Evolutionary conservation across 2,888 invertebrate genomes (phyloP), one percentile per base, ranked within the genome.

Genomic region (Diogma glabrata): DNA sequence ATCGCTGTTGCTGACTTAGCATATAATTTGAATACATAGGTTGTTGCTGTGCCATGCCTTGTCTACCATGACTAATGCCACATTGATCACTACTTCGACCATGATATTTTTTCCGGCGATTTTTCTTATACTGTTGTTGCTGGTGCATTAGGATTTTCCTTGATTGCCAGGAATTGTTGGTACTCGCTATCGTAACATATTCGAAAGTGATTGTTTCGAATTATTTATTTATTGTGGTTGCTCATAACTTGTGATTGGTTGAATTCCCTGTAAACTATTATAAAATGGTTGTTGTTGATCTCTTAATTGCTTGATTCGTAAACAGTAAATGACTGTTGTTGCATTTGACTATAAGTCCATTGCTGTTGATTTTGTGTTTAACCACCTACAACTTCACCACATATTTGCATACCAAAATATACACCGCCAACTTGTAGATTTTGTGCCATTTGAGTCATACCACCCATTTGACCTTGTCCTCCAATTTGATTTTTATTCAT

Each of bases 121-220:
- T 61, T 2, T 69, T 63, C 59, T 69, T 62, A 50, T 66, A 66
- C 50, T 30, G 47, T 63, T 50, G 72, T 62, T 59, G 64, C 60
- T 56, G 70, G 60, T 58, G 64, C 57, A 54, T 64, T 58, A 51
- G 3, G 64, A 61, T 55, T 58, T 61, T 20, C 56, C 61, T 53
- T 67, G 67, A 56, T 71, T 74, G 2, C 72, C 68, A 28, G 59
- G 56, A 48, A 59, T 57, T 7, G 58, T 53, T 1, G 88, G 87
- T 57, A 85, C 75, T 5, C 91, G 75, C 60, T 84, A 80, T 0
- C 88, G 76, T 50, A 92, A 70, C 88, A 92, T 87, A 61, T 88
- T 83, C 49, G 87, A 86, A 33, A 92, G 72, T 0, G 91, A 90
- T 64, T 87, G 88, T 62, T 92, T 91, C 5, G 86, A 84, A 58